phyloP scores from a whole-genome alignment of 2,888 invertebrate genomes.

The Agrotis puta region DNA sequence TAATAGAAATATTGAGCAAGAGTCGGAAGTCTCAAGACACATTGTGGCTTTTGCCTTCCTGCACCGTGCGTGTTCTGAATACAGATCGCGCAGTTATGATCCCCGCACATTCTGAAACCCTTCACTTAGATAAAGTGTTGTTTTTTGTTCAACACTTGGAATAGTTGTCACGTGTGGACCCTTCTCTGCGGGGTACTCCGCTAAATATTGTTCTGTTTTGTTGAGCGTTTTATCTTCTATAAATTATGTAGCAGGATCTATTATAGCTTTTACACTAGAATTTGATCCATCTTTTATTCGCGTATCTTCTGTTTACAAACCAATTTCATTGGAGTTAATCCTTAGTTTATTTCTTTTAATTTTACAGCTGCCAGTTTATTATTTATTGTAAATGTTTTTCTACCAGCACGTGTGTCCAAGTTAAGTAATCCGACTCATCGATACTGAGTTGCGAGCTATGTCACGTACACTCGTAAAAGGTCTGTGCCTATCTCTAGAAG shows the following conservation, averaged over 20 bases:
- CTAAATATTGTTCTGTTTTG: constrained; percentile 62
- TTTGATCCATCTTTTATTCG: constrained; percentile 11
- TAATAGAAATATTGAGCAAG: constrained; percentile 85
- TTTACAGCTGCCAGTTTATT: neutral
- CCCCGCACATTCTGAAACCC: constrained; percentile 76
- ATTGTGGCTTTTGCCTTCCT: constrained; percentile 87
- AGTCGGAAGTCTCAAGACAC: constrained; percentile 84
- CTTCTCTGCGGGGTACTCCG: constrained; percentile 60
- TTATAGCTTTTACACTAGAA: constrained; percentile 13
- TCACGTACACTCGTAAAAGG: constrained; percentile 64
- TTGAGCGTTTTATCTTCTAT: constrained; percentile 44
- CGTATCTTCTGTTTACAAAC: constrained; percentile 25
- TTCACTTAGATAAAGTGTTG: constrained; percentile 79
- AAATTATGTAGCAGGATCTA: constrained; percentile 45
- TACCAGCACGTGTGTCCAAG: constrained; percentile 42
- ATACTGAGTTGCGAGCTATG: constrained; percentile 50
- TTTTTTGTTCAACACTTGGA: constrained; percentile 74
- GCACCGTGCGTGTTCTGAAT: constrained; percentile 79
- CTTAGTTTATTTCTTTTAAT: constrained; percentile 3
- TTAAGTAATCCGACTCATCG: constrained; percentile 52
- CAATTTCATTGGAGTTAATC: constrained; percentile 3
- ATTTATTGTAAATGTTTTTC: constrained; percentile 29
- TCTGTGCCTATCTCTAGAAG: constrained; percentile 43
- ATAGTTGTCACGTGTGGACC: constrained; percentile 75
- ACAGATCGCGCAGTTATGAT: constrained; percentile 78